Percentiles rank a stretch among this genome's conserved stretches.
These are phyloP conservation scores for Eupeodes luniger DNA, from an alignment of 2,888 invertebrate species.

Conservation along the genomic window DNA sequence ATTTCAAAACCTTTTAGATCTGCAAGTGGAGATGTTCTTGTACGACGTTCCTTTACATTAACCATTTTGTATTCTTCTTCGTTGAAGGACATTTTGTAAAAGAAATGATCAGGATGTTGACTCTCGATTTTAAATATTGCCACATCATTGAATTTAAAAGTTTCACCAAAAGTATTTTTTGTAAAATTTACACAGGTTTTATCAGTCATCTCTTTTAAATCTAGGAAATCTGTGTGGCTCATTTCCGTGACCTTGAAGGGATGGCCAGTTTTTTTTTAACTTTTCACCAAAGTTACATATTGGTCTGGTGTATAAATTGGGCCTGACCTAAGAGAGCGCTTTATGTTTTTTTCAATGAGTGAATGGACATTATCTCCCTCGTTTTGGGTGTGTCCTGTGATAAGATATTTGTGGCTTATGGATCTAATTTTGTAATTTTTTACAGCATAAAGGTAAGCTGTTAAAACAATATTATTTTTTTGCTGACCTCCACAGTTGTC, in stretches of 20 bases:
- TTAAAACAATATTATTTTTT: conserved; percentile 1
- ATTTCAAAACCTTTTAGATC: background rate
- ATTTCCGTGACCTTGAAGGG: too few relatives aligned
- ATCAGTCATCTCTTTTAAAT: conserved; percentile 4
- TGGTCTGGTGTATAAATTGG: conserved; percentile 23
- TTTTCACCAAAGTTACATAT: conserved; percentile 21
- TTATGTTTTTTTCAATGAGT: conserved; percentile 7
- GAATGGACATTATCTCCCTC: conserved; percentile 9
- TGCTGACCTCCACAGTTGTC: conserved; percentile 15
- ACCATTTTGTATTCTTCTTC: background rate
- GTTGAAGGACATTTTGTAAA: conserved; percentile 11
- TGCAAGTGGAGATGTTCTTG: background rate
- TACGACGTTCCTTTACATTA: background rate
- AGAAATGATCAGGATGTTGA: conserved; percentile 18
- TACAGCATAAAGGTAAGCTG: conserved; percentile 13
- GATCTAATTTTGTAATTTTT: conserved; percentile 12
- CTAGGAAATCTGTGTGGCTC: too few relatives aligned
- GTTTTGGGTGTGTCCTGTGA: conserved; percentile 11
- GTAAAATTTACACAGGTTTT: conserved; percentile 1
- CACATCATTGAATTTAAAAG: conserved; percentile 6
- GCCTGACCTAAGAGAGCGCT: conserved; percentile 13
- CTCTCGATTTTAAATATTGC: conserved; percentile 16
- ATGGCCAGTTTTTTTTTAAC: conserved; percentile 11
- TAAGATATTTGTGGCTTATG: background rate
- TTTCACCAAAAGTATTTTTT: conserved; percentile 7